A percentile compares a stretch with the other conserved stretches of the same genome.
These are phyloP conservation scores for Beaufortia kweichowensis DNA, from an alignment of 2,113 vertebrate species.

Conservation along the genomic window DNA sequence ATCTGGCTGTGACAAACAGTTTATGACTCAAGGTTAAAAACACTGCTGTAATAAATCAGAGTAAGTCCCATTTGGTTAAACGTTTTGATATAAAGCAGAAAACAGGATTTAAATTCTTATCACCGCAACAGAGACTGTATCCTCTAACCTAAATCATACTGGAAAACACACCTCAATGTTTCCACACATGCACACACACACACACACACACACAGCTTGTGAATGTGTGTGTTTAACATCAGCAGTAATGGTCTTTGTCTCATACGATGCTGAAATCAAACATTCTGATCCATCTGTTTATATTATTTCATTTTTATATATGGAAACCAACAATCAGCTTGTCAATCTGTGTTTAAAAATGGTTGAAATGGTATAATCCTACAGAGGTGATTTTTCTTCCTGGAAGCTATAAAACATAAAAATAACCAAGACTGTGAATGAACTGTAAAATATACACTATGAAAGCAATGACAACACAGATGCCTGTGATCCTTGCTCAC, in stretches of 20 bases:
- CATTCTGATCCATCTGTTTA: slow-evolving; percentile 4
- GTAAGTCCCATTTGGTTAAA: slow-evolving; percentile 8
- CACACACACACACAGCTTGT: background rate
- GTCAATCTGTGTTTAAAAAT: no score
- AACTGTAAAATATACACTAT: no score
- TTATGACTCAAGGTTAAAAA: slow-evolving; percentile 21
- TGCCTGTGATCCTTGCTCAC: no score
- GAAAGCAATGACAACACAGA: no score
- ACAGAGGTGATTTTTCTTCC: background rate
- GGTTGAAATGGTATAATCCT: background rate
- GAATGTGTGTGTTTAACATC: background rate
- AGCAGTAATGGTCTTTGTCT: slow-evolving; percentile 11
- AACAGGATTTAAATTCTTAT: slow-evolving; percentile 37
- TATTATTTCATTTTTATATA: background rate
- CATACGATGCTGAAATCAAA: slow-evolving; percentile 5
- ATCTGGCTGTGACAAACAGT: background rate
- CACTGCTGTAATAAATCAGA: slow-evolving; percentile 24
- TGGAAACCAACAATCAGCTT: background rate
- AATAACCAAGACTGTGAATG: no score
- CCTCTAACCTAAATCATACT: slow-evolving; percentile 21
- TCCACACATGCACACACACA: background rate
- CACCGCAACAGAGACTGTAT: slow-evolving; percentile 17
- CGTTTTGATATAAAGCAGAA: slow-evolving; percentile 9
- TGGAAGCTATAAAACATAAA: no score
- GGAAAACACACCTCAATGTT: background rate